Evolutionary conservation across 2,113 vertebrate species (phyloP).

Genomic region (Bubo scandiacus): DNA sequence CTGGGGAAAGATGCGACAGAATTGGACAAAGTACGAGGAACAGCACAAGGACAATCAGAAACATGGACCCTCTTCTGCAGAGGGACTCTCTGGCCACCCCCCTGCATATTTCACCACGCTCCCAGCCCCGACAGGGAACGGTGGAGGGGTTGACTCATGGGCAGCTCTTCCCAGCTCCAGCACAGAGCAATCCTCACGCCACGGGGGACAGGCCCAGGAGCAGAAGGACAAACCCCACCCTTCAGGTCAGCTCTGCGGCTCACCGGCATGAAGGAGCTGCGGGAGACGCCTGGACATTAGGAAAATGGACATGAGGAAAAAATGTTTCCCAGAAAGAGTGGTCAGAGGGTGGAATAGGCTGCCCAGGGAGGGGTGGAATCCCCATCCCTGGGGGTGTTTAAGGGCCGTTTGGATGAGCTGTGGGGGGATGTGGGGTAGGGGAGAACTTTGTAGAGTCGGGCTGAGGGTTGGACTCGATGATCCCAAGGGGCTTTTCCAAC

Average conservation of each 20-base stretch:
- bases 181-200: background rate
- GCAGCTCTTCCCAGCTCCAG: background rate
- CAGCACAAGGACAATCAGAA: background rate
- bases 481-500: no score
- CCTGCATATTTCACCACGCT: accelerated
- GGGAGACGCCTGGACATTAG: background rate
- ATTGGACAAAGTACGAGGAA: background rate
- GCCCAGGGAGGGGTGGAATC: no score
- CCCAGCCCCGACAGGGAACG: background rate
- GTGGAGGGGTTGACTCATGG: background rate
- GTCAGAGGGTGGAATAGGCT: no score
- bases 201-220: background rate
- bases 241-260: background rate
- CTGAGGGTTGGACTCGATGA: no score
- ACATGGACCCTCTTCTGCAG: background rate
- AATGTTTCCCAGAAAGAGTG: no score
- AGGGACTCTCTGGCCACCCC: background rate
- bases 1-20: background rate
- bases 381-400: no score
- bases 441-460: no score
- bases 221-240: background rate
- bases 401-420: no score
- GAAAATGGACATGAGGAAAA: no score
- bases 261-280: background rate
- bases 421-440: no score